Conservation (phyloP, 2,113 vertebrate genomes). For the Scophthalmus maximus region DNA sequence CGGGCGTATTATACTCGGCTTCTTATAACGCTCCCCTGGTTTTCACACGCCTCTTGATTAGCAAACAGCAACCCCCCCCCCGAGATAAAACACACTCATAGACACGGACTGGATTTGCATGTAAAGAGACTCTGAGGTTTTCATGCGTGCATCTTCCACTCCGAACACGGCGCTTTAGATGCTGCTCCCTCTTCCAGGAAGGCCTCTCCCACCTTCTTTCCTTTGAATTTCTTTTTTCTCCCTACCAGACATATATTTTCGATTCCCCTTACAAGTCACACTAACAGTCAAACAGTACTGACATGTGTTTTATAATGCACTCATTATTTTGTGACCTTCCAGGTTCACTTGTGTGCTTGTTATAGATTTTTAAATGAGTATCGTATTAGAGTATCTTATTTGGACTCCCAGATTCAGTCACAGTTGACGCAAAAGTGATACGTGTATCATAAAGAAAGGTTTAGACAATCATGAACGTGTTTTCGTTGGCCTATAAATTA, state of each 20-base stretch:
- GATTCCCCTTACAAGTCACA: conserved; percentile 3
- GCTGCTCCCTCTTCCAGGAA: conserved; percentile 24
- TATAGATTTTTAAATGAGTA: neutral
- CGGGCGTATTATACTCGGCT: conserved; percentile 51
- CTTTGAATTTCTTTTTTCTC: conserved; percentile 15
- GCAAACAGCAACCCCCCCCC: conserved; percentile 73
- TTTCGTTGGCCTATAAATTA: conserved; percentile 20
- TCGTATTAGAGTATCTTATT: neutral
- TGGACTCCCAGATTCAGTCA: neutral
- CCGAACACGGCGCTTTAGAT: conserved; percentile 36
- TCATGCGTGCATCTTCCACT: conserved; percentile 54
- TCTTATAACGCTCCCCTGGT: conserved; percentile 72
- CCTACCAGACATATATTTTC: conserved; percentile 23
- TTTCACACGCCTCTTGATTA: conserved; percentile 80
- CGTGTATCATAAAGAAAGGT: neutral
- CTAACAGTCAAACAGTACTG: neutral
- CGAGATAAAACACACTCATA: conserved; percentile 72
- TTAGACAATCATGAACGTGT: conserved; percentile 6
- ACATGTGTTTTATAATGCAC: neutral
- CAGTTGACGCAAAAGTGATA: neutral
- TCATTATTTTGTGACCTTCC: neutral
- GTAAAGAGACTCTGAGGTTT: conserved; percentile 65
- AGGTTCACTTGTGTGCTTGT: conserved; percentile 1
- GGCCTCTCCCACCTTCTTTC: conserved; percentile 7
- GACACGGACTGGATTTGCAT: conserved; percentile 69